phyloP scores from a whole-genome alignment of 2,113 vertebrate species.

The Paradisaea rubra region DNA sequence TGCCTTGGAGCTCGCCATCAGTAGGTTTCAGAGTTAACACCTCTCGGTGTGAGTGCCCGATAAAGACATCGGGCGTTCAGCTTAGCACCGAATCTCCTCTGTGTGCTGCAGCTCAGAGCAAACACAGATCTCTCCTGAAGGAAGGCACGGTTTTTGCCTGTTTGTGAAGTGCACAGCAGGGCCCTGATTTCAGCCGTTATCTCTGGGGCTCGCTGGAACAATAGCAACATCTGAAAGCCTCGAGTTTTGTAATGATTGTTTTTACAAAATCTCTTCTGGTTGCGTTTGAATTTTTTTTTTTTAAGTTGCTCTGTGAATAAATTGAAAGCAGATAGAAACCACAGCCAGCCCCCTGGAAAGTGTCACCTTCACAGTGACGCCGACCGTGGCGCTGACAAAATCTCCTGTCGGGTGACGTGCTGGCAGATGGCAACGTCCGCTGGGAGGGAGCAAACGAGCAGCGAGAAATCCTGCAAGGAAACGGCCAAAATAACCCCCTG shows the following conservation, averaged over 20 bases:
- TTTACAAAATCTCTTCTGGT: background rate
- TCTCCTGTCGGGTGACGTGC: constrained; percentile 57
- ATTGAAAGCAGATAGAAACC: background rate
- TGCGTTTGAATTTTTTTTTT: background rate
- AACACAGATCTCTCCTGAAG: background rate
- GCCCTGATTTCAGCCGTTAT: background rate
- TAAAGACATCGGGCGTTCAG: background rate
- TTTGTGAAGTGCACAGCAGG: constrained; percentile 44
- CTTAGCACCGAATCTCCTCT: background rate
- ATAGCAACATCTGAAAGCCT: background rate
- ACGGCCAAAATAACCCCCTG: rapidly evolving
- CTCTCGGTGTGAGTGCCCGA: background rate
- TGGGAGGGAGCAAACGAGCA: constrained; percentile 43
- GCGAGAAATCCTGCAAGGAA: constrained; percentile 33
- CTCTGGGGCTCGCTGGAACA: background rate
- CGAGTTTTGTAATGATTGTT: background rate
- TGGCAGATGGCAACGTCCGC: constrained; percentile 70
- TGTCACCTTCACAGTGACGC: constrained; percentile 74
- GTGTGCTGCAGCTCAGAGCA: background rate
- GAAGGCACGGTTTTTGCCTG: background rate
- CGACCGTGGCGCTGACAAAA: constrained; percentile 64
- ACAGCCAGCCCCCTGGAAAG: constrained; percentile 56
- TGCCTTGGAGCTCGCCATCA: background rate
- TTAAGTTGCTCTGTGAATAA: background rate
- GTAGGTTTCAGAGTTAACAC: background rate